Evolutionary conservation across 2,797 vertebrate species (phyloP).

Genomic region (Danio tinwini): DNA sequence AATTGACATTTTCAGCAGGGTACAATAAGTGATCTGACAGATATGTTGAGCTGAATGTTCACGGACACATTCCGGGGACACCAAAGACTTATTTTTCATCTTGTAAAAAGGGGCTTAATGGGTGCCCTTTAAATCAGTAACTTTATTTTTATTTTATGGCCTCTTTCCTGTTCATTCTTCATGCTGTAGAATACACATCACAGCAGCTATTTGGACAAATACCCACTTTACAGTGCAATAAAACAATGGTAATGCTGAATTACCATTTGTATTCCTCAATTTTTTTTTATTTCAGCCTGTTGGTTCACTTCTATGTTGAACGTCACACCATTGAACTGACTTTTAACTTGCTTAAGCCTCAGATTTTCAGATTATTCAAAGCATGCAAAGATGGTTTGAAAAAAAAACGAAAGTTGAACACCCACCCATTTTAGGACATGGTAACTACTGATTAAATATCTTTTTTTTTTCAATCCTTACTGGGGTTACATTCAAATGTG

Average conservation of each 20-base stretch:
- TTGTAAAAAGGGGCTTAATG: no score
- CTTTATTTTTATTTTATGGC: neutral
- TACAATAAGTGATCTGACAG: no score
- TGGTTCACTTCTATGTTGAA: neutral
- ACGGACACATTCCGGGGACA: no score
- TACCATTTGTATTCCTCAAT: neutral
- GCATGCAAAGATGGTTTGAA: neutral
- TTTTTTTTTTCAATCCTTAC: neutral
- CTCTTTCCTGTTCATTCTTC: constrained; percentile 12
- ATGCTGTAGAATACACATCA: neutral
- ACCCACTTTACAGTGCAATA: neutral
- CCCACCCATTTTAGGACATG: neutral
- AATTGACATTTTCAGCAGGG: no score
- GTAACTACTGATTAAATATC: neutral
- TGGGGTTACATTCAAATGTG: constrained; percentile 34
- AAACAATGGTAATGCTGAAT: neutral
- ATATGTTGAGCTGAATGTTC: no score
- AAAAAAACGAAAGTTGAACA: neutral
- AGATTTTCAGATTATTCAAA: neutral
- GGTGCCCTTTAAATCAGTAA: constrained; percentile 15
- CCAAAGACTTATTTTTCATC: no score
- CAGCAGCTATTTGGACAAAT: neutral
- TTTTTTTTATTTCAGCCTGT: constrained; percentile 1
- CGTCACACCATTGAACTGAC: neutral
- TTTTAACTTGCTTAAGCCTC: constrained; percentile 2